Conservation (phyloP, 2,797 vertebrate genomes). For the Paratrypauchen microcephalus region DNA sequence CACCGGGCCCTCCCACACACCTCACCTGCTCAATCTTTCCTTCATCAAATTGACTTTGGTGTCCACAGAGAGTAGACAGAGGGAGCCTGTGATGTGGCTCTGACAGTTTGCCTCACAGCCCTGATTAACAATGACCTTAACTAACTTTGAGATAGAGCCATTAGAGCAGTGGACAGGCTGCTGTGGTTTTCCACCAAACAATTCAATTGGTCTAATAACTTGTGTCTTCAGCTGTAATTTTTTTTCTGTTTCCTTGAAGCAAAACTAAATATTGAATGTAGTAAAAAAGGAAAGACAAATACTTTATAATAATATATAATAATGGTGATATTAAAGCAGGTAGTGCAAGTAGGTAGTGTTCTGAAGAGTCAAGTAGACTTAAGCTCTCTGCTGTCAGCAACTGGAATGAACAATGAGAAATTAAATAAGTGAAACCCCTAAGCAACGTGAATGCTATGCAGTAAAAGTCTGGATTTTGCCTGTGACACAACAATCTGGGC, state of each 20-base stretch:
- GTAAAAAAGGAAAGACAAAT: background rate
- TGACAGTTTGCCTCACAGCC: conserved; percentile 12
- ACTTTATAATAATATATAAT: background rate
- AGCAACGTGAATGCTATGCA: no score
- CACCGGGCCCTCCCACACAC: background rate
- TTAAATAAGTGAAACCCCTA: no score
- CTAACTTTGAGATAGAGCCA: conserved; percentile 4
- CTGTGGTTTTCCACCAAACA: background rate
- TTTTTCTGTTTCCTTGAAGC: background rate
- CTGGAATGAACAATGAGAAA: no score
- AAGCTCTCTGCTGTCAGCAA: no score
- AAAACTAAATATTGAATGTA: no score
- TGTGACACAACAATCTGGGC: no score
- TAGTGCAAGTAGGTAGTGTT: no score
- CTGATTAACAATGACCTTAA: conserved; percentile 18
- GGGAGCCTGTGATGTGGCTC: conserved; percentile 3
- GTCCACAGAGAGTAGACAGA: conserved; percentile 4
- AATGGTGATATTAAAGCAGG: no score
- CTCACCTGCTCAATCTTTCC: conserved; percentile 10
- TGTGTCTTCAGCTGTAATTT: background rate
- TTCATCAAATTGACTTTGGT: background rate
- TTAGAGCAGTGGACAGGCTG: background rate
- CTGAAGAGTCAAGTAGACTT: no score
- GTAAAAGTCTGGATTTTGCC: no score
- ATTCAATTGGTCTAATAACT: background rate